These are phyloP conservation scores for Artemia franciscana DNA, from an alignment of 1,140 invertebrate species.

Conservation along the genomic window DNA sequence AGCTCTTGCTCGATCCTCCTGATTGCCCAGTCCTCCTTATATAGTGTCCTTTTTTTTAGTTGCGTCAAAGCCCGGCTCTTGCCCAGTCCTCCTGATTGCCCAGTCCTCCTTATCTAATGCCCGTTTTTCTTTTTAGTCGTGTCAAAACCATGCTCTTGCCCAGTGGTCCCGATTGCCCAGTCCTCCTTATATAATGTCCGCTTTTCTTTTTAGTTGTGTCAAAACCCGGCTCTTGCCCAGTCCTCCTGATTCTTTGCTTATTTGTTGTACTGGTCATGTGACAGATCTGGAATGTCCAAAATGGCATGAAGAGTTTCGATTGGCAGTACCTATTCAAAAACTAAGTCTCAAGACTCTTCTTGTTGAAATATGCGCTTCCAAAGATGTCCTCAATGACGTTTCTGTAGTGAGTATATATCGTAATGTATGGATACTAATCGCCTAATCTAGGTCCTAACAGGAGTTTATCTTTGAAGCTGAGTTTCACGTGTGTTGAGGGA, in stretches of 20 bases:
- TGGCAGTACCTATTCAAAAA: slow-evolving; percentile 44
- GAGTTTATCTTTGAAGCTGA: no score
- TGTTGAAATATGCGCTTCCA: slow-evolving; percentile 53
- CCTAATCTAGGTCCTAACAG: no score
- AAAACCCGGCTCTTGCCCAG: slow-evolving; percentile 51
- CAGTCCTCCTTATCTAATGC: no score
- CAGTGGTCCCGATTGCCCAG: slow-evolving; percentile 24
- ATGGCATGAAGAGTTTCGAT: slow-evolving; percentile 52
- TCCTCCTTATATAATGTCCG: no score
- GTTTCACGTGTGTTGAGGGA: no score
- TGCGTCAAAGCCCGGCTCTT: no score
- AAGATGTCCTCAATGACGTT: slow-evolving; percentile 35
- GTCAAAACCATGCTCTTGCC: slow-evolving; percentile 51
- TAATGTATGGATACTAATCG: not conserved
- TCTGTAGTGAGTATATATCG: slow-evolving; percentile 41
- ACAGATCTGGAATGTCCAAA: slow-evolving; percentile 48
- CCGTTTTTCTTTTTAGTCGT: no score
- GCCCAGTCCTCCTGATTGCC: no score
- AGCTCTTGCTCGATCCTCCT: no score
- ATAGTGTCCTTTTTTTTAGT: no score
- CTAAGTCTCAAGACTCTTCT: slow-evolving; percentile 65
- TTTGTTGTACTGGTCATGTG: slow-evolving; percentile 38
- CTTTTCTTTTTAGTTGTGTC: slow-evolving; percentile 37
- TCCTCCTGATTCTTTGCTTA: slow-evolving; percentile 25
- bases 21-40: no score